These are phyloP conservation scores for Lasioglossum calceatum DNA, from an alignment of 2,888 invertebrate genomes.

Conservation along the genomic window DNA sequence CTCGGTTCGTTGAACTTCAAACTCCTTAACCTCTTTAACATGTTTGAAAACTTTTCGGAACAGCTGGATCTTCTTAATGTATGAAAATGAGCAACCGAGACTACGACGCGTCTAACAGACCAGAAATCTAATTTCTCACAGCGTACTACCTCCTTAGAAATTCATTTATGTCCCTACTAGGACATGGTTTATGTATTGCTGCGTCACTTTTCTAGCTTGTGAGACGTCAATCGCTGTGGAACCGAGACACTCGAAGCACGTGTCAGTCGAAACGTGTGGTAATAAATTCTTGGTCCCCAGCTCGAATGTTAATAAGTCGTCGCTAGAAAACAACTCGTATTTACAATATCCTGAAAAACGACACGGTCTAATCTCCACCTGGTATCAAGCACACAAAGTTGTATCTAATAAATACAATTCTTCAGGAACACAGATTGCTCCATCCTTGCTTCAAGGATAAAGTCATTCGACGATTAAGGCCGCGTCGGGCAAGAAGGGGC, in stretches of 20 bases:
- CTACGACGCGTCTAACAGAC: too few species aligned
- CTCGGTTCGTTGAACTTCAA: neutral
- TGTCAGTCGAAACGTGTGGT: neutral
- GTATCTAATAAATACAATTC: neutral
- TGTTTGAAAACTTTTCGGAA: neutral
- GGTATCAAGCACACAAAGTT: neutral
- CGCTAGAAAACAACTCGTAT: neutral
- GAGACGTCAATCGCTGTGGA: neutral
- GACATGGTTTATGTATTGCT: neutral
- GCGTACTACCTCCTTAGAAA: neutral
- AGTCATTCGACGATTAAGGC: slow-evolving; percentile 10
- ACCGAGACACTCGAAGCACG: neutral
- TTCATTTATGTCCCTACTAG: neutral
- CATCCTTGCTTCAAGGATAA: neutral
- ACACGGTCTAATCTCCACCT: neutral
- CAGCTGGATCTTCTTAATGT: neutral
- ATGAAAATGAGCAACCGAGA: neutral
- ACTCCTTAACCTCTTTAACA: neutral
- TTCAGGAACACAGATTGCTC: neutral
- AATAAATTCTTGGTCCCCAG: neutral
- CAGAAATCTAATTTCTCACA: neutral
- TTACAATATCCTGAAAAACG: neutral
- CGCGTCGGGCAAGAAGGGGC: neutral
- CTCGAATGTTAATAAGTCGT: neutral
- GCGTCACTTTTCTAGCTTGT: neutral